These are phyloP conservation scores for Buceros bicornis DNA, from an alignment of 2,797 vertebrate genomes.

Conservation along the genomic window DNA sequence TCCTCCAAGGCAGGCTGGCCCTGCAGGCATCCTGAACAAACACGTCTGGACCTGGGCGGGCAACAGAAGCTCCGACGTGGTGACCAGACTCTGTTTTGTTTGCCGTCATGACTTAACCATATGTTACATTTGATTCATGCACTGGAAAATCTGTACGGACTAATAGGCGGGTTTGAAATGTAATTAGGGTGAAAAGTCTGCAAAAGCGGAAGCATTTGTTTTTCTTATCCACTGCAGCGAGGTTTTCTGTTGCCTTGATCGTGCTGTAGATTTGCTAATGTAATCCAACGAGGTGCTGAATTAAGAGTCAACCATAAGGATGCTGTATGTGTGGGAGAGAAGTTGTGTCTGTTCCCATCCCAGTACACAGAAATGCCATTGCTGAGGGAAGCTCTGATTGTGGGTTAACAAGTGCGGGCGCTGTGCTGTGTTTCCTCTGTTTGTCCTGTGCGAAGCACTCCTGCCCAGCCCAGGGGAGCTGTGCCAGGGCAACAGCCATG, in stretches of 20 bases:
- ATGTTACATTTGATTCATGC: background rate
- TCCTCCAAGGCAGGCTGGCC: background rate
- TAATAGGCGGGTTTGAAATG: background rate
- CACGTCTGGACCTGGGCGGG: background rate
- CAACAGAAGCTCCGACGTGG: background rate
- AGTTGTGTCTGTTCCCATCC: background rate
- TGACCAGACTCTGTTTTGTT: background rate
- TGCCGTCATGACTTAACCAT: background rate
- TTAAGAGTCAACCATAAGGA: background rate
- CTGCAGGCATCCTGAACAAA: background rate
- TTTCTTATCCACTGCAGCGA: background rate
- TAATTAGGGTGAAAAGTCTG: background rate
- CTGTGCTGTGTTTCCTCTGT: background rate
- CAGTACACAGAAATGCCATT: background rate
- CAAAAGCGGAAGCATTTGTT: background rate
- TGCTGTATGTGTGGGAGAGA: background rate
- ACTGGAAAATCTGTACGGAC: background rate
- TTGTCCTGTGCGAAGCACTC: rapidly evolving
- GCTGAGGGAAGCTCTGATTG: background rate
- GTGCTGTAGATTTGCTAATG: background rate
- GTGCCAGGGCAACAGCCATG: rapidly evolving
- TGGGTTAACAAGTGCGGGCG: background rate
- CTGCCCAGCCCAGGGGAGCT: background rate
- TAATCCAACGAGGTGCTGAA: background rate
- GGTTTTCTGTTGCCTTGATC: background rate